Percentiles rank a stretch among this genome's conserved stretches.
Evolutionary conservation across 2,113 vertebrate species (phyloP).

Genomic region (Macroglossus sobrinus): DNA sequence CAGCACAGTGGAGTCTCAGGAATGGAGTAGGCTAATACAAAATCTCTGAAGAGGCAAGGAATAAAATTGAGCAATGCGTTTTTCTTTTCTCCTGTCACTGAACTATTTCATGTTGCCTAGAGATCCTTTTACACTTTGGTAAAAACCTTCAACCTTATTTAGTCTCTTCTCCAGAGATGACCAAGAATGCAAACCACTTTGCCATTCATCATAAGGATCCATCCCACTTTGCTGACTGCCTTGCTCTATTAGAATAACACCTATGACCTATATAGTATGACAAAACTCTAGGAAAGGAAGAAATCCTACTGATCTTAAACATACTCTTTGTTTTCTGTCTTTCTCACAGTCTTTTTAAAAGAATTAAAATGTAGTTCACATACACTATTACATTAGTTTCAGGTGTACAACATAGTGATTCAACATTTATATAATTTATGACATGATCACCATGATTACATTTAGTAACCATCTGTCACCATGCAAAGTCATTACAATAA

Average conservation of each 20-base stretch:
- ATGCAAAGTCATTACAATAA: background rate
- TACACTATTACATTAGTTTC: too few relatives aligned
- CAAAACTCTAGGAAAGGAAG: background rate
- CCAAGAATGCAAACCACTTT: background rate
- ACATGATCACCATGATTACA: background rate
- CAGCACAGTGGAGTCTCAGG: background rate
- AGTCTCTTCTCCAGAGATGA: background rate
- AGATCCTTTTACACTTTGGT: background rate
- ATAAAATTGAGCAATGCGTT: background rate
- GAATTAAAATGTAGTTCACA: too few relatives aligned
- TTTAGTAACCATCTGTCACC: background rate
- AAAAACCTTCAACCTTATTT: background rate
- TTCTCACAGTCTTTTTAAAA: background rate
- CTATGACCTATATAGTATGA: background rate
- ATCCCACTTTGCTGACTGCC: background rate
- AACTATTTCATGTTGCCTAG: background rate
- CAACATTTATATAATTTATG: background rate
- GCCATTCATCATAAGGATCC: background rate
- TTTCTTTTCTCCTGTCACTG: background rate
- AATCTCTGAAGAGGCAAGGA: background rate
- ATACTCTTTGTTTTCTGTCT: background rate
- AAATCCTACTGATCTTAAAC: background rate
- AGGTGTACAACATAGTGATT: too few relatives aligned
- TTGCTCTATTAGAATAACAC: background rate
- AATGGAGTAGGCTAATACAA: background rate